Conservation (phyloP, 2,888 invertebrate genomes). For the Dendrolimus pini region DNA sequence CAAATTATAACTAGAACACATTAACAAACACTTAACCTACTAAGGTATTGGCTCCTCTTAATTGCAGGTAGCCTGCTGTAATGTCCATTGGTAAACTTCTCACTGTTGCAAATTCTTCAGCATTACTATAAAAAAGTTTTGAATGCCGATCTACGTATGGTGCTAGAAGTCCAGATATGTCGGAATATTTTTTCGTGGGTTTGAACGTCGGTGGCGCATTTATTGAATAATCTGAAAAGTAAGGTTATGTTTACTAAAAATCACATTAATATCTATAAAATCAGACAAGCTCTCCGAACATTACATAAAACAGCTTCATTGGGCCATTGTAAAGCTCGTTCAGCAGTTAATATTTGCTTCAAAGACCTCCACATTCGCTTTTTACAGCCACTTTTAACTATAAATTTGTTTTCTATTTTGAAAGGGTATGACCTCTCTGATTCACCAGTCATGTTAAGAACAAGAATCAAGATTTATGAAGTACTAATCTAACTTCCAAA, state of each 20-base stretch:
- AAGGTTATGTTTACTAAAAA: neutral
- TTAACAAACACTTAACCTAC: constrained; percentile 68
- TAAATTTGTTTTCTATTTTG: constrained; percentile 68
- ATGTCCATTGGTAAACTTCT: constrained; percentile 93
- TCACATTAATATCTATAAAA: neutral
- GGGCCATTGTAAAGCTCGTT: constrained; percentile 86
- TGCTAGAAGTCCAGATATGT: constrained; percentile 91
- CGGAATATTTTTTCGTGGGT: constrained; percentile 95
- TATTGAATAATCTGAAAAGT: constrained; percentile 84
- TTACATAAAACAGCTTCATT: constrained; percentile 86
- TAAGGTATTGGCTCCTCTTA: constrained; percentile 88
- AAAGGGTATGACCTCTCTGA: constrained; percentile 52
- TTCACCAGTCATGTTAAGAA: constrained; percentile 39
- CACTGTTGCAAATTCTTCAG: constrained; percentile 92
- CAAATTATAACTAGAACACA: too few relatives aligned
- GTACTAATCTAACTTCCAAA: too few relatives aligned
- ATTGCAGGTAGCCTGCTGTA: constrained; percentile 90
- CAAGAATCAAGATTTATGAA: too few relatives aligned
- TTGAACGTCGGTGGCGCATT: constrained; percentile 95
- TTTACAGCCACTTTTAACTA: constrained; percentile 79
- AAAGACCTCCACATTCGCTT: constrained; percentile 92
- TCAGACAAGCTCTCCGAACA: neutral
- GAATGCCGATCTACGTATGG: constrained; percentile 95
- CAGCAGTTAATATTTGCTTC: constrained; percentile 91
- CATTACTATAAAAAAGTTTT: constrained; percentile 88